Percentiles rank a stretch among this genome's conserved stretches.
These are phyloP conservation scores for Muricea muricata DNA, from an alignment of 92 coral and sea anemone genomes.

Conservation along the genomic window DNA sequence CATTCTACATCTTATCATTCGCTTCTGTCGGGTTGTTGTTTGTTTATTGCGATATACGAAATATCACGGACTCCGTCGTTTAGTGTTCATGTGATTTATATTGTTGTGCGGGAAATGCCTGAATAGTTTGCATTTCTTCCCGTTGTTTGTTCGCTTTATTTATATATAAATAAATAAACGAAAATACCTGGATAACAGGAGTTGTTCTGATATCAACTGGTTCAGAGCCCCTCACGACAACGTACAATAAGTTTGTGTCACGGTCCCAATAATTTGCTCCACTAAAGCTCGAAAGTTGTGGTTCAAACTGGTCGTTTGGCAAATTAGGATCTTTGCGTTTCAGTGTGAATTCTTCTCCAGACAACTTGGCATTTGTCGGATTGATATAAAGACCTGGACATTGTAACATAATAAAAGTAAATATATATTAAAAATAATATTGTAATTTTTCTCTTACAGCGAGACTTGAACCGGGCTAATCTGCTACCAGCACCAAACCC, in stretches of 20 bases:
- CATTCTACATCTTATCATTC: too few relatives aligned
- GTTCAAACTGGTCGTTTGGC: conserved; percentile 91
- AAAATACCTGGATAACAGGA: conserved; percentile 87
- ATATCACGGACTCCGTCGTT: too few relatives aligned
- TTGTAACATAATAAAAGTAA: neutral
- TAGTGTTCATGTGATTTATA: too few relatives aligned
- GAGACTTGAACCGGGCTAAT: too few relatives aligned
- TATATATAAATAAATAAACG: too few relatives aligned
- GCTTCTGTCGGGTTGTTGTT: too few relatives aligned
- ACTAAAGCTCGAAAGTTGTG: conserved; percentile 74
- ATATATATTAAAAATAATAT: neutral
- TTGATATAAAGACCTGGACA: conserved; percentile 60
- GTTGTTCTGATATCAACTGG: conserved; percentile 87
- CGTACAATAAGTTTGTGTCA: conserved; percentile 68
- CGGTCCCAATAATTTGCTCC: conserved; percentile 89
- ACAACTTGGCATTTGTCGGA: conserved; percentile 82
- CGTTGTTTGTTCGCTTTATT: too few relatives aligned
- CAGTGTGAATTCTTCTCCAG: conserved; percentile 65
- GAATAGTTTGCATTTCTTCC: too few relatives aligned
- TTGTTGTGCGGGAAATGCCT: too few relatives aligned
- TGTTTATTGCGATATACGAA: too few relatives aligned
- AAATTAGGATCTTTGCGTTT: conserved; percentile 72
- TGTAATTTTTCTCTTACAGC: too few relatives aligned
- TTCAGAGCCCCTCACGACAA: conserved; percentile 76
- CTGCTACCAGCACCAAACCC: too few relatives aligned